Evolutionary conservation across 2,113 vertebrate species (phyloP).

Genomic region (Xyrauchen texanus): DNA sequence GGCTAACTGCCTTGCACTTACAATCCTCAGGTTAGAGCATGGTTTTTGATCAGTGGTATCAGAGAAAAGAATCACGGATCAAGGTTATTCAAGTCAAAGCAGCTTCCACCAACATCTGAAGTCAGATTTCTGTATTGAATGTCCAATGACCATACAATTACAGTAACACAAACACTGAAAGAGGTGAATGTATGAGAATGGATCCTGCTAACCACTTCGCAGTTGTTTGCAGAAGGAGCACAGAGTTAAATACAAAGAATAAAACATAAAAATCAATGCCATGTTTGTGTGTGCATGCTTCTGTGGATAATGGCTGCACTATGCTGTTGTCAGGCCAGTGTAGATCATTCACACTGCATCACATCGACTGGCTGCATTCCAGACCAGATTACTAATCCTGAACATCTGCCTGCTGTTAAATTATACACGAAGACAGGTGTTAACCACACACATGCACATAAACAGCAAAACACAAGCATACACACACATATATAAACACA

Average conservation of each 20-base stretch:
- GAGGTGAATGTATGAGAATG: too few relatives aligned
- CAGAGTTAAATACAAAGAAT: not conserved
- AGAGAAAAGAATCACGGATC: not conserved
- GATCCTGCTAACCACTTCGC: too few relatives aligned
- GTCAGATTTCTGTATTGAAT: too few relatives aligned
- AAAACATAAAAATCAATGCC: not conserved
- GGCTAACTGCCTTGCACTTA: slow-evolving; percentile 26
- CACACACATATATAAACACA: slow-evolving; percentile 15
- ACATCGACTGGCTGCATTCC: slow-evolving; percentile 42
- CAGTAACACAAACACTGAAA: too few relatives aligned
- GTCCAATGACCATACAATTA: too few relatives aligned
- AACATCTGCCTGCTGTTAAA: slow-evolving; percentile 47
- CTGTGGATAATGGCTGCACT: slow-evolving; percentile 10
- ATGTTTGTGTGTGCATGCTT: not conserved
- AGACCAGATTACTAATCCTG: slow-evolving; percentile 29
- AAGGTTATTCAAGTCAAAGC: slow-evolving; percentile 9
- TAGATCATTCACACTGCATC: slow-evolving; percentile 10
- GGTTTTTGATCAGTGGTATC: slow-evolving; percentile 14
- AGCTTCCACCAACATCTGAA: not conserved
- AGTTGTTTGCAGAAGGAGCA: not conserved
- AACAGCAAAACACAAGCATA: too few relatives aligned
- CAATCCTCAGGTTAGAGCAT: slow-evolving; percentile 16
- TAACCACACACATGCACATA: slow-evolving; percentile 18
- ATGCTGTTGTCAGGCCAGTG: slow-evolving; percentile 4
- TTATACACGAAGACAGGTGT: slow-evolving; percentile 42